Base-by-base conservation (phyloP, 2,888 invertebrate species). In the Drosophila nr. medialis region DNA sequence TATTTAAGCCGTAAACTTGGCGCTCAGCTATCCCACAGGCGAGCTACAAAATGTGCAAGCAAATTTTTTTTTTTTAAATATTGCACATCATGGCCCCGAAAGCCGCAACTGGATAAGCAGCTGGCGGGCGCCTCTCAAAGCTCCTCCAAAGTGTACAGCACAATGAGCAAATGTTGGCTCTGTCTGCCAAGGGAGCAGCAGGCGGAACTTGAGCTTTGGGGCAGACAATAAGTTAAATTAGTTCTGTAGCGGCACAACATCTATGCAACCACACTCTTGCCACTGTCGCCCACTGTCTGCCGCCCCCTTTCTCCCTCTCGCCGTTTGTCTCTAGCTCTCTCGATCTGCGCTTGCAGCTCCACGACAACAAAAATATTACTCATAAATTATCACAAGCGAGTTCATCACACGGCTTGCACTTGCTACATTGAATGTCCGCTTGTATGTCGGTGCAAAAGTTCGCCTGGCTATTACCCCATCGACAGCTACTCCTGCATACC, bases 381-480 rank as follows among this genome's bases (percentile, higher is more conserved):
- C 90, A 88, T 90, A 89, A 87, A 90, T 90, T 87, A 88, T 86
- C 75, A 65, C 72, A 77, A 81, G 83, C 72, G 86, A 83, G 90
- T 90, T 86, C 86, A 90, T 83, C 81, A 77, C 79, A 79, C 68
- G 74, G 64, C 66, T 72, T 67, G 77, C 75, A 74, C 70, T 78
- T 67, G 68, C 69, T 34, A 51, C 36, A 67, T 45, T 63, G 69
- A 66, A 69, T 54, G 65, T 48, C 49, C 50, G 59, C 49, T 27
- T 67, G 53, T 55, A 45, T 55, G 62, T 53, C 32, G 55, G 27
- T 62, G 64, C 54, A 72, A 84, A 83, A 84, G 81, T 89, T 89
- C 42, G 66, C 71, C 83, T 70, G 70, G 67, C 63, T 68, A 56
- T 58, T 65, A 56, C 58, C 62, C 53, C 38, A 48, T 21, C 63